phyloP scores from a whole-genome alignment of 1,140 invertebrate genomes.

The Paralvinella palmiformis region DNA sequence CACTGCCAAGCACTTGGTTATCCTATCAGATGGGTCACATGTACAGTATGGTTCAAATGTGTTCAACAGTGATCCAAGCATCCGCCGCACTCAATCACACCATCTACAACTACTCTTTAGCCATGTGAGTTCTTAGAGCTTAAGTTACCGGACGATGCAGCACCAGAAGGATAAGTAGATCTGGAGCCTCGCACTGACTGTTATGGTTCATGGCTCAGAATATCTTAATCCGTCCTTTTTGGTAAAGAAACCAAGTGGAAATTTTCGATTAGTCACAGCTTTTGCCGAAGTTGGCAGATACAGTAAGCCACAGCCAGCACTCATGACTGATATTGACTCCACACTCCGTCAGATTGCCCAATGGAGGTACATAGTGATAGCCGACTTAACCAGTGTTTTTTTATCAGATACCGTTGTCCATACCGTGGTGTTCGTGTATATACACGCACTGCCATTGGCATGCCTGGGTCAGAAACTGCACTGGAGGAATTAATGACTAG shows the following conservation, averaged over 20 bases:
- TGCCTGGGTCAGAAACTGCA: too few relatives aligned
- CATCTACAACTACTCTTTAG: too few relatives aligned
- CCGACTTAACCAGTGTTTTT: conserved; percentile 22
- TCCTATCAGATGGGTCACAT: too few relatives aligned
- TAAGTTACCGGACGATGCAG: too few relatives aligned
- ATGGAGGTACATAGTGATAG: conserved; percentile 23
- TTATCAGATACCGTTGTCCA: neutral
- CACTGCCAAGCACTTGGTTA: too few relatives aligned
- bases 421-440: conserved; percentile 22
- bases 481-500: conserved; percentile 27
- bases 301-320: conserved; percentile 17
- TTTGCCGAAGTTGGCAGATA: conserved; percentile 23
- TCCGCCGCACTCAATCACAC: too few relatives aligned
- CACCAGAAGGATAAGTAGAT: too few relatives aligned
- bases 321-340: conserved; percentile 25
- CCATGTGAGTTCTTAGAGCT: too few relatives aligned
- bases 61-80: too few relatives aligned
- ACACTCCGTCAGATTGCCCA: conserved; percentile 11
- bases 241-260: conserved; percentile 21
- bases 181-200: too few relatives aligned
- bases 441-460: conserved; percentile 25
- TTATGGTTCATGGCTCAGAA: too few relatives aligned
- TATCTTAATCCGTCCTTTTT: conserved; percentile 25
- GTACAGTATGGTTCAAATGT: too few relatives aligned
- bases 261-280: conserved; percentile 22